Conservation (phyloP, 2,888 invertebrate species). For the Sarcophaga carnaria region DNA sequence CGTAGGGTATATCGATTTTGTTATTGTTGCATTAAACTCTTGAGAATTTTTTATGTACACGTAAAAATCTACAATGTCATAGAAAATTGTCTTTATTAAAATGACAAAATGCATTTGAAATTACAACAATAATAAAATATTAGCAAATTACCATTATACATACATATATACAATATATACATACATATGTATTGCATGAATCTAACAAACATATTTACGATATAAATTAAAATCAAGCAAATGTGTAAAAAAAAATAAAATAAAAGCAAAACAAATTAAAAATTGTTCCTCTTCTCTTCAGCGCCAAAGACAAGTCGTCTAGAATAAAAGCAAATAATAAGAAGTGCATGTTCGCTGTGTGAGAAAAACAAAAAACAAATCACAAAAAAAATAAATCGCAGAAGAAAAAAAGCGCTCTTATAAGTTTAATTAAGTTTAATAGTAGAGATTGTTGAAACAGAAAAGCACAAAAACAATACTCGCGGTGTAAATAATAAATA, state of each 20-base stretch:
- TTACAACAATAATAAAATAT: neutral
- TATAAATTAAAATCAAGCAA: conserved; percentile 5
- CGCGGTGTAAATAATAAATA: too few relatives aligned
- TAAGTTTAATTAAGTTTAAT: conserved; percentile 68
- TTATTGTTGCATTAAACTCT: too few relatives aligned
- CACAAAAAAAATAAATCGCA: conserved; percentile 42
- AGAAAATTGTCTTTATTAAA: conserved; percentile 19
- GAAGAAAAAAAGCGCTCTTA: conserved; percentile 49
- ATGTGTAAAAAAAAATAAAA: conserved; percentile 1
- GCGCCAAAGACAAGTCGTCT: too few relatives aligned
- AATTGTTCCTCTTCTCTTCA: neutral
- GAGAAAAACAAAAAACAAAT: conserved; percentile 51
- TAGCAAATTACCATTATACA: neutral
- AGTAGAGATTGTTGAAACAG: conserved; percentile 52
- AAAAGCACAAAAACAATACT: neutral
- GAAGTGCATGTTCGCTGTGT: conserved; percentile 49
- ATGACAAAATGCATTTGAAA: conserved; percentile 16
- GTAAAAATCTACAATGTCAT: conserved; percentile 2
- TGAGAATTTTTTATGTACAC: neutral
- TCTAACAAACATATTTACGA: neutral
- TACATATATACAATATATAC: too few relatives aligned
- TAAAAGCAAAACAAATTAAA: neutral
- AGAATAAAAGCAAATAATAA: conserved; percentile 18
- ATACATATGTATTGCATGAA: too few relatives aligned
- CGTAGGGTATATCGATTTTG: too few relatives aligned